These are phyloP conservation scores for Platypus cylindrus DNA, from an alignment of 2,888 invertebrate species.

Conservation along the genomic window DNA sequence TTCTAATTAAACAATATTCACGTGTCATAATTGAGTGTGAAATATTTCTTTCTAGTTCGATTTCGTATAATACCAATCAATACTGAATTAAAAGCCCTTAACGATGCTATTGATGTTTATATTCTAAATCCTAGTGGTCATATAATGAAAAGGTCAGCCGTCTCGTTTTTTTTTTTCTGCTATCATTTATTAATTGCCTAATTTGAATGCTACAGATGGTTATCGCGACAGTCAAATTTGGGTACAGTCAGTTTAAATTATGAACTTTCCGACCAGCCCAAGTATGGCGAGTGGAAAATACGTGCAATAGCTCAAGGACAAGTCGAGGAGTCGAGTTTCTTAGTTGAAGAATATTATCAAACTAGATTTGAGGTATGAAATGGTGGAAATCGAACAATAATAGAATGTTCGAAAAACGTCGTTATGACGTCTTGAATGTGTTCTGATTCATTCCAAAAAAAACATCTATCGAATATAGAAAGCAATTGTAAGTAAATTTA, in stretches of 20 bases:
- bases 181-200: too few species aligned
- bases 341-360: conserved; percentile 91
- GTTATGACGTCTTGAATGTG: too few species aligned
- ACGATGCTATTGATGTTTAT: conserved; percentile 82
- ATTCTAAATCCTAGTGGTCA: conserved; percentile 81
- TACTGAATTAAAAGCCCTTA: conserved; percentile 81
- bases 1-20: too few species aligned
- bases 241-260: conserved; percentile 90
- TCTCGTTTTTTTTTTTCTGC: too few species aligned
- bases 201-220: conserved; percentile 44
- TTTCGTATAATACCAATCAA: conserved; percentile 89
- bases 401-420: too few species aligned
- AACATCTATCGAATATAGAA: too few species aligned
- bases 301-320: conserved; percentile 81
- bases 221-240: conserved; percentile 83
- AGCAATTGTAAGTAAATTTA: not conserved
- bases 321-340: conserved; percentile 70
- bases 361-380: conserved; percentile 63
- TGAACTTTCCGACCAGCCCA: conserved; percentile 80
- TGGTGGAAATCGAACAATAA: not conserved
- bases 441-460: too few species aligned
- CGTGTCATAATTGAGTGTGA: too few species aligned
- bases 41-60: conserved; percentile 48
- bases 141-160: conserved; percentile 56
- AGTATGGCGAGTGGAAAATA: conserved; percentile 83